Percentiles rank a stretch among this genome's conserved stretches.
These are phyloP conservation scores for Psococerastis gibbosa DNA, from an alignment of 2,888 invertebrate genomes.

Conservation along the genomic window DNA sequence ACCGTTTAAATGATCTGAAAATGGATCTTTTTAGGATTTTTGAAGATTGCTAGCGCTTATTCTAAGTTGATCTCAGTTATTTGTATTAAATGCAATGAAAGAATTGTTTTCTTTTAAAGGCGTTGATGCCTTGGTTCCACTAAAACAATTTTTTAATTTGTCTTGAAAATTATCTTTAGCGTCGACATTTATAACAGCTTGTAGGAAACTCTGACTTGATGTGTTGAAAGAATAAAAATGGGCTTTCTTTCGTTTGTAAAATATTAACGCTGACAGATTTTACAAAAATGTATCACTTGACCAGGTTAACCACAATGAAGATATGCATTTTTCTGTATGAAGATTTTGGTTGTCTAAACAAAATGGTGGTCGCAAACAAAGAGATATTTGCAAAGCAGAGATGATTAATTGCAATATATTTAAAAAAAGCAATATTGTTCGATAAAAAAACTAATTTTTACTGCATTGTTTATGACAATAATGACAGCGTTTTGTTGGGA, in stretches of 20 bases:
- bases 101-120: too few relatives aligned
- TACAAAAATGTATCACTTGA: too few relatives aligned
- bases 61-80: background rate
- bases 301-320: background rate
- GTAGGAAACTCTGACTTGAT: conserved; percentile 46
- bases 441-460: too few relatives aligned
- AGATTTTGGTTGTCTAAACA: conserved; percentile 43
- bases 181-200: conserved; percentile 35
- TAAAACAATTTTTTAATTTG: conserved; percentile 11
- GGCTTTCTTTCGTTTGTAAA: too few relatives aligned
- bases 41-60: background rate
- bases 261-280: too few relatives aligned
- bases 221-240: too few relatives aligned
- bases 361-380: conserved; percentile 62
- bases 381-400: conserved; percentile 27
- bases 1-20: too few relatives aligned
- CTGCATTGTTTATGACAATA: too few relatives aligned
- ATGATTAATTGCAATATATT: too few relatives aligned
- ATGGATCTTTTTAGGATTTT: background rate
- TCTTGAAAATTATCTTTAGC: conserved; percentile 19
- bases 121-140: conserved; percentile 6
- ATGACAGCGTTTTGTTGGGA: too few relatives aligned
- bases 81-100: background rate
- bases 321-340: conserved; percentile 8
- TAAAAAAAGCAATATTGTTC: too few relatives aligned